phyloP scores from a whole-genome alignment of 2,888 invertebrate species.

The Euzophera pinguis region DNA sequence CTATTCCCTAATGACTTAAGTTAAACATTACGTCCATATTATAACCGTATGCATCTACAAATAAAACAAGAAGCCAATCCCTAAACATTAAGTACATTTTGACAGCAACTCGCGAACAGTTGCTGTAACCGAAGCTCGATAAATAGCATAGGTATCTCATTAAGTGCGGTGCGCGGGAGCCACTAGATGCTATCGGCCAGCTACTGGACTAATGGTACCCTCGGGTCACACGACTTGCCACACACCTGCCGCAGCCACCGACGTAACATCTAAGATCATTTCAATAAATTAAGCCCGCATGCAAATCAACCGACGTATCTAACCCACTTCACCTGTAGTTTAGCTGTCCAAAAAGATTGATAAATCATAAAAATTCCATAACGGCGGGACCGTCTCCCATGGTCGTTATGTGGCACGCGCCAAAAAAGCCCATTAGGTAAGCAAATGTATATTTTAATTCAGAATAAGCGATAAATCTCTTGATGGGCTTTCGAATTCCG shows the following conservation, averaged over 20 bases:
- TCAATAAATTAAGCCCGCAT: slow-evolving; percentile 31
- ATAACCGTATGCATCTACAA: too few relatives aligned
- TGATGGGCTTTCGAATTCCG: slow-evolving; percentile 79
- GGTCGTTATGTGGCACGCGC: slow-evolving; percentile 66
- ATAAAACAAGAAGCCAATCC: too few relatives aligned
- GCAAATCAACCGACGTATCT: slow-evolving; percentile 27
- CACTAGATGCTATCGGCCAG: slow-evolving; percentile 60
- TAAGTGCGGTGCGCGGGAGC: slow-evolving; percentile 69
- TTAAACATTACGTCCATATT: too few relatives aligned
- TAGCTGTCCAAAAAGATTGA: slow-evolving; percentile 47
- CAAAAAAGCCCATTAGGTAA: slow-evolving; percentile 75
- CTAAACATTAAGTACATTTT: too few relatives aligned
- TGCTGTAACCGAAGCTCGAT: slow-evolving; percentile 52
- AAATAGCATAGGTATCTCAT: slow-evolving; percentile 59
- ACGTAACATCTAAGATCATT: slow-evolving; percentile 21
- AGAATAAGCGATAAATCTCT: slow-evolving; percentile 78
- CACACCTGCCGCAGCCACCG: slow-evolving; percentile 23
- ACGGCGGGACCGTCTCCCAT: slow-evolving; percentile 44
- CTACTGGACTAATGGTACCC: slow-evolving; percentile 61
- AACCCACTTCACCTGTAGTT: slow-evolving; percentile 28
- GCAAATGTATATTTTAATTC: slow-evolving; percentile 77
- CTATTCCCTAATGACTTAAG: too few relatives aligned
- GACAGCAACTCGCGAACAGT: slow-evolving; percentile 27
- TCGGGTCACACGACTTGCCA: slow-evolving; percentile 35
- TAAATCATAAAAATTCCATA: slow-evolving; percentile 63